phyloP scores from a whole-genome alignment of 2,113 vertebrate genomes.

The Pteruthius melanotis region DNA sequence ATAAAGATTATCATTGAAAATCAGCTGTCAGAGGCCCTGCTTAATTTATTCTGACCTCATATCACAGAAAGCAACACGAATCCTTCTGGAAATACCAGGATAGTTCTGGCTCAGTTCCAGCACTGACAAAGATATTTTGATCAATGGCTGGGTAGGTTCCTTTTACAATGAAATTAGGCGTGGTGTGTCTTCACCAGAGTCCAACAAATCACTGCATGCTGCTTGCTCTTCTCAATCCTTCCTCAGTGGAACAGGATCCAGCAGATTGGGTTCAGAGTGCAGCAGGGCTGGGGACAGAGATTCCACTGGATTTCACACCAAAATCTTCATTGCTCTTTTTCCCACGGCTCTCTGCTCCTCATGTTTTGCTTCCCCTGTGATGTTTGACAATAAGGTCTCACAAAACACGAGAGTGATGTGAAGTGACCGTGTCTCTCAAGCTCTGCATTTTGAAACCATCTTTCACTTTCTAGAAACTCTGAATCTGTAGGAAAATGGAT shows the following conservation, averaged over 20 bases:
- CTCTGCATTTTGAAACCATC: not conserved
- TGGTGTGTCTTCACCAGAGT: not conserved
- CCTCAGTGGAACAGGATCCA: not conserved
- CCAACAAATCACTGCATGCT: slow-evolving; percentile 21
- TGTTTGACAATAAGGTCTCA: not conserved
- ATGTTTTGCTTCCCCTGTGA: not conserved
- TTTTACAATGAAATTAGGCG: not conserved
- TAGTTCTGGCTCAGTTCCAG: not conserved
- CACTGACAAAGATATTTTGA: slow-evolving; percentile 45
- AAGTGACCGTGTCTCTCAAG: not conserved
- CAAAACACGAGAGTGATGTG: not conserved
- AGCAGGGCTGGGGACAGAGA: not conserved
- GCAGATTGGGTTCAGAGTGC: not conserved
- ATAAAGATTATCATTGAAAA: slow-evolving; percentile 47
- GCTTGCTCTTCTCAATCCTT: not conserved
- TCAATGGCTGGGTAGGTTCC: not conserved
- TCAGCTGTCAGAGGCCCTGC: slow-evolving; percentile 35
- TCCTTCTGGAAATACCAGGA: slow-evolving; percentile 23
- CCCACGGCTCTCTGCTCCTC: not conserved
- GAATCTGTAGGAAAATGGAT: not conserved
- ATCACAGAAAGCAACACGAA: slow-evolving; percentile 28
- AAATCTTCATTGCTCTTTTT: not conserved
- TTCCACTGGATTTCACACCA: not conserved
- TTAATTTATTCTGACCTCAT: slow-evolving; percentile 56
- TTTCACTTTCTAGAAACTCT: not conserved